Conservation (phyloP, 2,888 invertebrate genomes). For the Copidosoma aretas region DNA sequence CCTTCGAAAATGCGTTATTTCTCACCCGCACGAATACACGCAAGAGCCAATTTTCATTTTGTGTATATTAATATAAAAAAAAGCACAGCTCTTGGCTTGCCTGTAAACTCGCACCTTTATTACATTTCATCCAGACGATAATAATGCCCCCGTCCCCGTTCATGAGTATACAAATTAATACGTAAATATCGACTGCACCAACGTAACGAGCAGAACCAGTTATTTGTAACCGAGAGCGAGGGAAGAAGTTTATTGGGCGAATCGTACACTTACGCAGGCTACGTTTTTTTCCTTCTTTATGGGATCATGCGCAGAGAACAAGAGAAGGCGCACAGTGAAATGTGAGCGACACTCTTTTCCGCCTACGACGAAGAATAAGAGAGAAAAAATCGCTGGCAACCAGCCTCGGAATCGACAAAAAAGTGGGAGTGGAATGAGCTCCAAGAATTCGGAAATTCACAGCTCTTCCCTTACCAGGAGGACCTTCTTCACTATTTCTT, state of each 20-base stretch:
- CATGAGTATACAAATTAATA: slow-evolving; percentile 28
- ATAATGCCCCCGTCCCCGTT: background rate
- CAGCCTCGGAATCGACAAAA: slow-evolving; percentile 9
- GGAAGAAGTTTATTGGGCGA: slow-evolving; percentile 19
- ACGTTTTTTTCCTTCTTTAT: too few relatives aligned
- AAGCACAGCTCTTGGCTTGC: background rate
- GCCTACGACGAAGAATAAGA: background rate
- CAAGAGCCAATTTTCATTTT: slow-evolving; percentile 21
- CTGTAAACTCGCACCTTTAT: slow-evolving; percentile 32
- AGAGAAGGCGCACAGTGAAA: slow-evolving; percentile 15
- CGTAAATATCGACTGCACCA: slow-evolving; percentile 18
- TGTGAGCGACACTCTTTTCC: background rate
- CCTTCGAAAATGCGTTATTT: slow-evolving; percentile 23
- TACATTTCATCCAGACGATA: slow-evolving; percentile 25
- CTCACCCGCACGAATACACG: background rate
- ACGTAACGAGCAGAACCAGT: slow-evolving; percentile 4
- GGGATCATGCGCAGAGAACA: background rate
- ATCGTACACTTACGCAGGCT: background rate
- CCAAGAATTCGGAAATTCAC: slow-evolving; percentile 27
- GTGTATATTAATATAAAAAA: slow-evolving; percentile 25
- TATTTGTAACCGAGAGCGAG: slow-evolving; percentile 1
- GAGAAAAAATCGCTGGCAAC: slow-evolving; percentile 12
- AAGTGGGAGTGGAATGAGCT: background rate
- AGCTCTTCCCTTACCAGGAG: slow-evolving; percentile 17
- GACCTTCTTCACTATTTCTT: slow-evolving; percentile 25